Percentiles rank a stretch among this genome's conserved stretches.
Evolutionary conservation across 1,140 invertebrate species (phyloP).

Genomic region (Phortica variegata): DNA sequence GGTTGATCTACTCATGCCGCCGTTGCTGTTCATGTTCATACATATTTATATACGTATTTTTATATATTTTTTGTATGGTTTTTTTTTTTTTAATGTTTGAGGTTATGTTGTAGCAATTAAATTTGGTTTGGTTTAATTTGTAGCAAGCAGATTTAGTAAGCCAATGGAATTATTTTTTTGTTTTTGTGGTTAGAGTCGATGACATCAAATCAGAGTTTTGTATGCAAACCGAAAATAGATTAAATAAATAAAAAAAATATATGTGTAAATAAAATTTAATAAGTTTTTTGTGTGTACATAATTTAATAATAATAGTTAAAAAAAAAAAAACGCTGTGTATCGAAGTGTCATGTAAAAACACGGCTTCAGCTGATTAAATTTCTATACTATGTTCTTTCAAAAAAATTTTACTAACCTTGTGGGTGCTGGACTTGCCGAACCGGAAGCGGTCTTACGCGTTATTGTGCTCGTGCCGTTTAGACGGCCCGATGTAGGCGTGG

Average conservation of each 20-base stretch:
- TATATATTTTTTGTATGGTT: slow-evolving; percentile 14
- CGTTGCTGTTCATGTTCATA: slow-evolving; percentile 50
- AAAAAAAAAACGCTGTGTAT: too few relatives aligned
- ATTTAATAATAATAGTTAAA: slow-evolving; percentile 1
- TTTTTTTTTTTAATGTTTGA: slow-evolving; percentile 15
- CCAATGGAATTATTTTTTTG: too few relatives aligned
- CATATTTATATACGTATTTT: slow-evolving; percentile 16
- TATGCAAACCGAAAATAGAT: slow-evolving; percentile 38
- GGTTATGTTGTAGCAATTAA: slow-evolving; percentile 32
- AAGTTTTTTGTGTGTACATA: too few relatives aligned
- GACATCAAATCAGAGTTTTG: slow-evolving; percentile 24
- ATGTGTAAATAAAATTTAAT: slow-evolving; percentile 37
- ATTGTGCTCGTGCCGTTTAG: slow-evolving; percentile 60
- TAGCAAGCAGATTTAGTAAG: slow-evolving; percentile 25
- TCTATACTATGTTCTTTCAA: too few relatives aligned
- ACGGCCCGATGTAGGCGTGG: slow-evolving; percentile 52
- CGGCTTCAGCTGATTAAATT: background rate
- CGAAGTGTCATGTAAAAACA: slow-evolving; percentile 16
- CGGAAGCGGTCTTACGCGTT: slow-evolving; percentile 72
- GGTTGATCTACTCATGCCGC: slow-evolving; percentile 80
- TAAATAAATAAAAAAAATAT: slow-evolving; percentile 37
- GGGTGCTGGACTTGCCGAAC: slow-evolving; percentile 68
- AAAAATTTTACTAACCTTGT: slow-evolving; percentile 62
- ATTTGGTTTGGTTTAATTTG: background rate
- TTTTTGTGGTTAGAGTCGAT: slow-evolving; percentile 6